Evolutionary conservation across 2,888 invertebrate genomes (phyloP), one percentile per base, ranked within the genome.

Genomic region (Diarsia mendica): DNA sequence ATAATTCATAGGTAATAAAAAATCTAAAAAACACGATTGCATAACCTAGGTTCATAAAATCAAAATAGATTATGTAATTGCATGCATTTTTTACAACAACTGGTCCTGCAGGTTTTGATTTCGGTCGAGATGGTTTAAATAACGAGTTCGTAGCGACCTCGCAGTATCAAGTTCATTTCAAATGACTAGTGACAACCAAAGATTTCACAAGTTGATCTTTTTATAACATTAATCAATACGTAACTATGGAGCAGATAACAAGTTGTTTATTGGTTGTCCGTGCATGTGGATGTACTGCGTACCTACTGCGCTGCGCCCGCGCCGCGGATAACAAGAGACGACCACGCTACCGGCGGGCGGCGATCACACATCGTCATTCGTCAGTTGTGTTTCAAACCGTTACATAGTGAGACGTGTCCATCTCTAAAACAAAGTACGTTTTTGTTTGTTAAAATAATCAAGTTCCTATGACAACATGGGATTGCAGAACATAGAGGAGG

Each of bases 401-500:
- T 67, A 71, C 72, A 72, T 72, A 79, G 87, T 80, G 70, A 82
- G 86, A 90, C 90, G 91, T 89, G 86, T 87, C 75, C 65, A 61
- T 77, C 13, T 73, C 15, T 28, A 44, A 48, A 48, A 23, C 46
- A n/a, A 79, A 61, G 48, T 13, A 65, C 44, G 58, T 23, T 72
- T 71, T 74, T 80, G 49, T 75, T 79, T 69, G 23, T 51, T 49
- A 61, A 48, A 64, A 51, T 65, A 67, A 51, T 67, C 69, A 75
- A 79, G 44, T 67, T 72, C 51, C 69, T 66, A 67, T 65, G 69
- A 67, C 68, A 90, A 80, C 13, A 96, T 96, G 96, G 95, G 95
- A 77, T 85, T 92, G 66, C 88, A 92, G 65, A 95, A 96, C 81
- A 84, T 89, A 1, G 95, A 95, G 28, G 95, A 95, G 55, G 94